Conservation (phyloP, 2,113 vertebrate genomes). For the Alexandromys fortis region DNA sequence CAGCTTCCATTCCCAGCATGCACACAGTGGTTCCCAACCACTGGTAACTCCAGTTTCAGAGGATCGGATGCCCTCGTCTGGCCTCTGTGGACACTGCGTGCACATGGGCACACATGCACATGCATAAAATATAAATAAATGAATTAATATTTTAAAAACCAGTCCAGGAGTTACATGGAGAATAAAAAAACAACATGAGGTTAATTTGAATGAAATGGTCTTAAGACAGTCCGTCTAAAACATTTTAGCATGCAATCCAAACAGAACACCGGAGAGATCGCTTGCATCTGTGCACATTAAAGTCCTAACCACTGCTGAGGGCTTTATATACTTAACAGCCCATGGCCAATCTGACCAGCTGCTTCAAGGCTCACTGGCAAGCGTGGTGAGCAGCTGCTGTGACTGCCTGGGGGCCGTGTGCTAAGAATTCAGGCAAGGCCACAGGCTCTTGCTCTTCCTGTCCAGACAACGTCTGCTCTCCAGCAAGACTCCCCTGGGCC, state of each 20-base stretch:
- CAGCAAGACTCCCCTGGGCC: not conserved
- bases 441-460: not conserved
- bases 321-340: not conserved
- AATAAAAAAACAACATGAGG: conserved; percentile 20
- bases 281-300: not conserved
- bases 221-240: not conserved
- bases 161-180: not conserved
- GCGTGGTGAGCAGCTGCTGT: not conserved
- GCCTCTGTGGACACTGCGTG: not conserved
- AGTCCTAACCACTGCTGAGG: not conserved
- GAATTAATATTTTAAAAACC: not conserved
- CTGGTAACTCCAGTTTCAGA: not conserved
- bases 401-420: not conserved
- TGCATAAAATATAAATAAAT: not conserved
- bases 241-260: conserved; percentile 1
- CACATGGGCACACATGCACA: not conserved
- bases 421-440: not conserved
- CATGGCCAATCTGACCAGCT: not conserved
- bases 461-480: not conserved
- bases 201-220: conserved; percentile 14
- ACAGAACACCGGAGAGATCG: not conserved
- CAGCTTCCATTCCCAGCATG: not conserved
- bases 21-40: not conserved
- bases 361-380: not conserved
- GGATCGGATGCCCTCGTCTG: too few species aligned